Evolutionary conservation across 1,140 invertebrate species (phyloP).

Genomic region (Anastatus disparis): DNA sequence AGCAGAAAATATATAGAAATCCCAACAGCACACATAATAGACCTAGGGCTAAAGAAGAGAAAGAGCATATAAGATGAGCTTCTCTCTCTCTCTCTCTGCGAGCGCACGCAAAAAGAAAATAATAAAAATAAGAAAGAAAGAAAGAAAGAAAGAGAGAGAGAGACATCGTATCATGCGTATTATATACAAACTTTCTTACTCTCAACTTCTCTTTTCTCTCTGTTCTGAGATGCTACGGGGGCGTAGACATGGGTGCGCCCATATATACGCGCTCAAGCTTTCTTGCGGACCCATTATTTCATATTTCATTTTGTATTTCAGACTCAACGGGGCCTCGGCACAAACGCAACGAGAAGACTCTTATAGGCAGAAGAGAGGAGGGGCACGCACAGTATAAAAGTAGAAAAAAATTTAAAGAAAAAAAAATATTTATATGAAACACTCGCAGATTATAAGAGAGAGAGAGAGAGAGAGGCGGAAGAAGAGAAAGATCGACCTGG

Average conservation of each 20-base stretch:
- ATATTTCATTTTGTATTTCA: slow-evolving; percentile 62
- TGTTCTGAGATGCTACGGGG: slow-evolving; percentile 50
- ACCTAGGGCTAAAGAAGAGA: no score
- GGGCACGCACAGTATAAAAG: slow-evolving; percentile 17
- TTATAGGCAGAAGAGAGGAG: background rate
- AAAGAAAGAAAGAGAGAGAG: background rate
- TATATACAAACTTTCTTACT: no score
- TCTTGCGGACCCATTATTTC: slow-evolving; percentile 63
- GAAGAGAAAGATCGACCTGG: slow-evolving; percentile 38
- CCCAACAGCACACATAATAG: no score
- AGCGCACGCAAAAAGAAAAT: background rate
- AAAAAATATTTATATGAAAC: slow-evolving; percentile 15
- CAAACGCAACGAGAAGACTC: slow-evolving; percentile 41
- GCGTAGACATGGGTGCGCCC: slow-evolving; percentile 65
- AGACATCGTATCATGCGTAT: slow-evolving; percentile 13
- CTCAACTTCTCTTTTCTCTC: slow-evolving; percentile 22
- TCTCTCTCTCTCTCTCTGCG: no score
- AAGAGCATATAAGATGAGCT: no score
- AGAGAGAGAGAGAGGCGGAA: slow-evolving; percentile 46
- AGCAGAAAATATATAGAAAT: no score
- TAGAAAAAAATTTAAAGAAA: slow-evolving; percentile 39
- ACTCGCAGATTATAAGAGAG: slow-evolving; percentile 35
- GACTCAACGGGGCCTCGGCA: slow-evolving; percentile 51
- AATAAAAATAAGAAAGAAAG: background rate
- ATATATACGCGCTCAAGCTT: slow-evolving; percentile 50